phyloP scores from a whole-genome alignment of 2,113 vertebrate genomes.

The Todiramphus saurophagus region DNA sequence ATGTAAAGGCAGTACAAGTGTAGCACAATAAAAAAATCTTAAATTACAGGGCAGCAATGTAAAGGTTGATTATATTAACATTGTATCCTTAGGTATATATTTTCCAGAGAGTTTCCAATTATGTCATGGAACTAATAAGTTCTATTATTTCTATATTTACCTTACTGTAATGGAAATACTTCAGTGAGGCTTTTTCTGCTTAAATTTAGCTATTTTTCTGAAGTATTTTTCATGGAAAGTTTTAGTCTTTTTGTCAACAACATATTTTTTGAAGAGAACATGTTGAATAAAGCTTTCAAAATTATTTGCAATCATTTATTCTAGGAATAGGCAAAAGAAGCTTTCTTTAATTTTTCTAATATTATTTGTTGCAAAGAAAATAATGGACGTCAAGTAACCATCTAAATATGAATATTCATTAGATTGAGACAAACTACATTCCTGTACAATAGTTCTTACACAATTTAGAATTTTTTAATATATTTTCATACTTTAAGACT shows the following conservation, averaged over 20 bases:
- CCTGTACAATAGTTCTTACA: neutral
- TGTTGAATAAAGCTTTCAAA: neutral
- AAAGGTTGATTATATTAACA: neutral
- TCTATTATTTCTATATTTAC: neutral
- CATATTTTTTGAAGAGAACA: neutral
- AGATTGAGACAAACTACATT: neutral
- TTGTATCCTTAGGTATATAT: neutral
- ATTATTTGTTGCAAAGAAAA: neutral
- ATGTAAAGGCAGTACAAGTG: neutral
- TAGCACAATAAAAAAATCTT: neutral
- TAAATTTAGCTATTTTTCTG: neutral
- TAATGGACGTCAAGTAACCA: neutral
- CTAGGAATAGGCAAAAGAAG: neutral
- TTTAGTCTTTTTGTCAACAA: neutral
- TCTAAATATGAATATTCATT: neutral
- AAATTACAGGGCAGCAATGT: neutral
- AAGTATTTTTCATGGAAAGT: neutral
- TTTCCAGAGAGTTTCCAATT: neutral
- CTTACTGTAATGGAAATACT: neutral
- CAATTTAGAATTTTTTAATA: neutral
- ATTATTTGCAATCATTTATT: neutral
- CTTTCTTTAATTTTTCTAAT: neutral
- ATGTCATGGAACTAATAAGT: neutral
- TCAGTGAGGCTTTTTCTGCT: neutral
- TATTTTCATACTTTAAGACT: neutral